A percentile compares a stretch with the other conserved stretches of the same genome.
These are phyloP conservation scores for Chloebia gouldiae DNA, from an alignment of 2,113 vertebrate genomes.

Conservation along the genomic window DNA sequence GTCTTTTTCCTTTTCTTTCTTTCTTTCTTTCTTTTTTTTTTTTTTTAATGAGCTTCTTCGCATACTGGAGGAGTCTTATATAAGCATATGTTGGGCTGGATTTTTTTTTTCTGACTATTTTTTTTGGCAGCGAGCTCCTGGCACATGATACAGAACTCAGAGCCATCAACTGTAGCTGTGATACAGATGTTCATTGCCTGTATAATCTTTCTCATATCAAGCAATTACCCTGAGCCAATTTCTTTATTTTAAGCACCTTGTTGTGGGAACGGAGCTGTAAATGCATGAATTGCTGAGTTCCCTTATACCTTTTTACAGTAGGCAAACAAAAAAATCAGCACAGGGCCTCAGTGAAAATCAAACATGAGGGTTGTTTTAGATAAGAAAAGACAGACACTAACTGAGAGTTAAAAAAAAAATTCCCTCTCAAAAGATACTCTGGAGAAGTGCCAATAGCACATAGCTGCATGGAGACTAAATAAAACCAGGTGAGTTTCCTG, in stretches of 20 bases:
- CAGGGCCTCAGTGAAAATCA: conserved; percentile 19
- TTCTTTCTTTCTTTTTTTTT: neutral
- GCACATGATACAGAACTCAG: conserved; percentile 43
- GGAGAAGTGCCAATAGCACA: conserved; percentile 41
- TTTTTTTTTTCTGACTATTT: conserved; percentile 17
- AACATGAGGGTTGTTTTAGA: conserved; percentile 21
- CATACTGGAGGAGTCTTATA: conserved; percentile 38
- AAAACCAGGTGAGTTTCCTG: conserved; percentile 67
- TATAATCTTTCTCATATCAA: conserved; percentile 64
- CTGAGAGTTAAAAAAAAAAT: neutral
- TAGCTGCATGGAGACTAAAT: conserved; percentile 50
- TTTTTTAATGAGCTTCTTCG: neutral
- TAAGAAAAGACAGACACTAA: conserved; percentile 31
- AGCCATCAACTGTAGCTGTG: conserved; percentile 62
- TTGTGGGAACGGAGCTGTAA: conserved; percentile 49
- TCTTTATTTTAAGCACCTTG: conserved; percentile 67
- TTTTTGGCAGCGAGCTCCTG: conserved; percentile 55
- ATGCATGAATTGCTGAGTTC: conserved; percentile 13
- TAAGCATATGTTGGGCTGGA: conserved; percentile 34
- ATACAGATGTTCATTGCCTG: conserved; percentile 67
- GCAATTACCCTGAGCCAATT: conserved; percentile 51
- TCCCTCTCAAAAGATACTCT: neutral
- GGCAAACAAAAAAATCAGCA: neutral
- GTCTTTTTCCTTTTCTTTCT: neutral
- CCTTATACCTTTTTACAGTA: neutral